phyloP scores from a whole-genome alignment of 2,113 vertebrate genomes.

The Acanthisitta chloris region DNA sequence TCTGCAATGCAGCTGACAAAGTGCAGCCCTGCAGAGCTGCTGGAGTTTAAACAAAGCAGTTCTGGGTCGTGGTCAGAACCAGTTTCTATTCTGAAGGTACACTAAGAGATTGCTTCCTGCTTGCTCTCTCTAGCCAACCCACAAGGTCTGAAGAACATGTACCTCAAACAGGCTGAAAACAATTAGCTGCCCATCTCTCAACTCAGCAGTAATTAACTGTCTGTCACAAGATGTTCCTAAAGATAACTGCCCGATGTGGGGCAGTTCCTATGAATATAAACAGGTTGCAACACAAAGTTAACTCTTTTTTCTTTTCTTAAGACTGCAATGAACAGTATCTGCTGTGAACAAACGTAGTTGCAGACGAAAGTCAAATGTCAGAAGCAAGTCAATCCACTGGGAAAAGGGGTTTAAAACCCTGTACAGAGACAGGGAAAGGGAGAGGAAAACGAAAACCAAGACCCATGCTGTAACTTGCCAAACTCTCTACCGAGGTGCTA shows the following conservation, averaged over 20 bases:
- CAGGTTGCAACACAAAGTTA: not conserved
- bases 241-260: not conserved
- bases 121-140: not conserved
- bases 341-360: not conserved
- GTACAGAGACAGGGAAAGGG: not conserved
- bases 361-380: not conserved
- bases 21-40: not conserved
- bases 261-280: not conserved
- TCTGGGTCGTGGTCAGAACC: not conserved
- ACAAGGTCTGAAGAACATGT: rapidly evolving
- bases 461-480: not conserved
- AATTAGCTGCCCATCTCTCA: not conserved
- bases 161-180: not conserved
- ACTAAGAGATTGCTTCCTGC: not conserved
- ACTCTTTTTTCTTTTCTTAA: not conserved
- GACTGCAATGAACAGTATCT: not conserved
- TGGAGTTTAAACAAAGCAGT: not conserved
- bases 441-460: not conserved
- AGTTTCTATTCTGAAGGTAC: not conserved
- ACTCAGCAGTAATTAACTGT: not conserved
- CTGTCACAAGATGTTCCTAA: not conserved
- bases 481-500: not conserved
- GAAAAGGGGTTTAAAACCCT: not conserved
- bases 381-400: not conserved
- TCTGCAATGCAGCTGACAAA: not conserved